These are phyloP conservation scores for Apogon talboti DNA, from an alignment of 2,797 vertebrate species.

Conservation along the genomic window DNA sequence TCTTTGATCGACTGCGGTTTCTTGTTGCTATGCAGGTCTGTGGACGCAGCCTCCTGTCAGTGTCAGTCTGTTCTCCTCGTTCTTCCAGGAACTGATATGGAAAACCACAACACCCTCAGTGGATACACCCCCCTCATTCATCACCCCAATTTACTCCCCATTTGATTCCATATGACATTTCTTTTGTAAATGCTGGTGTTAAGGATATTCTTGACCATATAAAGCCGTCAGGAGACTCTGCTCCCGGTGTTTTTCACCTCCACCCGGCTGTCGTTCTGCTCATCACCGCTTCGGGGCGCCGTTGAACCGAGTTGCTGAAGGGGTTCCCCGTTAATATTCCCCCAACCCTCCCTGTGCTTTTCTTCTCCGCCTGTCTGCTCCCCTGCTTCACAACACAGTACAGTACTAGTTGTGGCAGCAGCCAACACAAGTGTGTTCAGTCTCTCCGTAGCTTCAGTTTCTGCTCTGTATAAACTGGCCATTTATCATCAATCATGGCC, in stretches of 20 bases:
- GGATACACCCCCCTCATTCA: background rate
- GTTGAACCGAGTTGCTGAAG: conserved; percentile 45
- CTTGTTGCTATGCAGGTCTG: conserved; percentile 86
- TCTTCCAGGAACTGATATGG: background rate
- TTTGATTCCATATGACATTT: too few species aligned
- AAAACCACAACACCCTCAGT: too few species aligned
- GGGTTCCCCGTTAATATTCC: conserved; percentile 66
- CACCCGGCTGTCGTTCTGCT: background rate
- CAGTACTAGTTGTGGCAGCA: conserved; percentile 67
- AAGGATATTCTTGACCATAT: too few species aligned
- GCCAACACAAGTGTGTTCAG: conserved; percentile 56
- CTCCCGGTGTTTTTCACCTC: conserved; percentile 1
- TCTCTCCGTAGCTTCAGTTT: conserved; percentile 56
- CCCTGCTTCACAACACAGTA: conserved; percentile 57
- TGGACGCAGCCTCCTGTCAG: conserved; percentile 52
- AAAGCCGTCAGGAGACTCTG: conserved; percentile 14
- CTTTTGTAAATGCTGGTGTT: too few species aligned
- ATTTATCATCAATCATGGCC: conserved; percentile 82
- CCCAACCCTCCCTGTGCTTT: conserved; percentile 54
- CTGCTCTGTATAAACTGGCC: conserved; percentile 57
- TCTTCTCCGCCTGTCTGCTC: conserved; percentile 58
- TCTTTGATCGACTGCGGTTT: conserved; percentile 77
- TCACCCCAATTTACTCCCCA: too few species aligned
- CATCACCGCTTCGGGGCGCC: conserved; percentile 64
- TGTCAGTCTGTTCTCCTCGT: conserved; percentile 28